These are phyloP conservation scores for Panulirus ornatus DNA, from an alignment of 1,140 invertebrate genomes.

Conservation along the genomic window DNA sequence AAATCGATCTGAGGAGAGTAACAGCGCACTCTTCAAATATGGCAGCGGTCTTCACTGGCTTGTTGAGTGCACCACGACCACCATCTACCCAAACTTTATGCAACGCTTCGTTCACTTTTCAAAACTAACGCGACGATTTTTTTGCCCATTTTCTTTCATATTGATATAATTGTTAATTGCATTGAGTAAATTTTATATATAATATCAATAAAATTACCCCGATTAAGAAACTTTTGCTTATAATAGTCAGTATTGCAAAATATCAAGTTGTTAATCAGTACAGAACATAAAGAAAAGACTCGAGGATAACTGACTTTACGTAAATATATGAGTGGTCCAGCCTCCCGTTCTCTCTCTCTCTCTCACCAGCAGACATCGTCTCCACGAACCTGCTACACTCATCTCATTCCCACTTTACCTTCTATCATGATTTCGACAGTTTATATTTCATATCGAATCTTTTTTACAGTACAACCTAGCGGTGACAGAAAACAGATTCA, in stretches of 20 bases:
- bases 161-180: neutral
- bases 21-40: slow-evolving; percentile 72
- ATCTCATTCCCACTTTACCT: slow-evolving; percentile 12
- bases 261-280: neutral
- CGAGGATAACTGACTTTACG: slow-evolving; percentile 32
- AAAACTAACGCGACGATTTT: slow-evolving; percentile 20
- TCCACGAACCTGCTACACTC: slow-evolving; percentile 27
- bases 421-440: neutral
- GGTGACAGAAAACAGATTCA: neutral
- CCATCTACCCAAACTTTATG: slow-evolving; percentile 24
- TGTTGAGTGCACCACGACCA: slow-evolving; percentile 57
- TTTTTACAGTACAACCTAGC: neutral
- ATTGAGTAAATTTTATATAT: no score
- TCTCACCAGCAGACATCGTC: slow-evolving; percentile 53
- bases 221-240: neutral
- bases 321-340: slow-evolving; percentile 50
- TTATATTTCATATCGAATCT: neutral
- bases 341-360: slow-evolving; percentile 67
- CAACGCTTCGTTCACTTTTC: slow-evolving; percentile 50
- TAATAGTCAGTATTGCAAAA: neutral
- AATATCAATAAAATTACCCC: neutral
- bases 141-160: neutral
- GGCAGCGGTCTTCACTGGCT: slow-evolving; percentile 72
- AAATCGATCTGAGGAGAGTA: slow-evolving; percentile 71
- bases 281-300: slow-evolving; percentile 29